Percentiles rank a stretch among this genome's conserved stretches.
Conservation (phyloP, 2,113 vertebrate genomes). For the Gymnarchus niloticus region DNA sequence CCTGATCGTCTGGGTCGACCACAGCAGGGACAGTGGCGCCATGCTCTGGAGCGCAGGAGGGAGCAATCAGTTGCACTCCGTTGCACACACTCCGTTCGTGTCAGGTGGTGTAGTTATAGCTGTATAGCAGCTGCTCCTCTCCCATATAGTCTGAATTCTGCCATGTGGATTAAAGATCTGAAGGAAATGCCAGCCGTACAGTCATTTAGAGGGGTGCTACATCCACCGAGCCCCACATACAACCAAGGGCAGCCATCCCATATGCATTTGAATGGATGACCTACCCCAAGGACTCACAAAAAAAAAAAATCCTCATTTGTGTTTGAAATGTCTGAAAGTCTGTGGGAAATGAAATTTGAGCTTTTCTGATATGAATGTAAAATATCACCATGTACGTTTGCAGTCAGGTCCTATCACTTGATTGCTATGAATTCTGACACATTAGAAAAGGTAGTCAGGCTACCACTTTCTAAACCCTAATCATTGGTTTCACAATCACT, state of each 20-base stretch:
- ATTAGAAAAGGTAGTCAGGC: not conserved
- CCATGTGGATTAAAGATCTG: not conserved
- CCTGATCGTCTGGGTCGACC: not conserved
- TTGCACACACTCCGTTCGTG: not conserved
- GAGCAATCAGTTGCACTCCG: constrained; percentile 14
- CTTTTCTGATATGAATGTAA: not conserved
- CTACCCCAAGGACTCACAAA: not conserved
- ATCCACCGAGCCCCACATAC: too few relatives aligned
- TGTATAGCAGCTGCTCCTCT: not conserved
- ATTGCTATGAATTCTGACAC: not conserved
- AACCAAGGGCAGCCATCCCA: not conserved
- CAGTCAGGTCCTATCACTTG: not conserved
- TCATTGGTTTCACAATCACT: too few relatives aligned
- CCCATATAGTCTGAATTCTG: not conserved
- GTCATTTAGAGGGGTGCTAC: not conserved
- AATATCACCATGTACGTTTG: not conserved
- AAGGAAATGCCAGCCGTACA: not conserved
- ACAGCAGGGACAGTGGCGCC: constrained; percentile 17
- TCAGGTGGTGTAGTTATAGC: not conserved
- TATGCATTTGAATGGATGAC: not conserved
- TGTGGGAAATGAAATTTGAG: not conserved
- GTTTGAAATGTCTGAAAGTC: not conserved
- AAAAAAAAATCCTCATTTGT: not conserved
- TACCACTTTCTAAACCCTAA: not conserved
- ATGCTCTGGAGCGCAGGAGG: constrained; percentile 10